A percentile compares a stretch with the other conserved stretches of the same genome.
phyloP scores from a whole-genome alignment of 2,797 vertebrate species.

The Apogon talboti region DNA sequence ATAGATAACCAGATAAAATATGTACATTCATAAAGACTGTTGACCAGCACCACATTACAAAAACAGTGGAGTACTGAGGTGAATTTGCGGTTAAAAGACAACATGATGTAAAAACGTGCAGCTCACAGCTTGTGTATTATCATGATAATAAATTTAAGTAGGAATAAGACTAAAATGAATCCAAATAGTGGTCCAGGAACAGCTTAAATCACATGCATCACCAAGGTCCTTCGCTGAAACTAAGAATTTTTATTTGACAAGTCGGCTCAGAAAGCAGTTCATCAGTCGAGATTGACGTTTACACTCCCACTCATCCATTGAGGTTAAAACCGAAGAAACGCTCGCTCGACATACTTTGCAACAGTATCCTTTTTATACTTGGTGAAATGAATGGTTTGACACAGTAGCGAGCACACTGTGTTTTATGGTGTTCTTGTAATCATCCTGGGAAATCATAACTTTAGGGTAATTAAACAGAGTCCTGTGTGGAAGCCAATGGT shows the following conservation, averaged over 20 bases:
- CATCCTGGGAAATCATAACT: constrained; percentile 1
- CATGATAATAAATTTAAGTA: no score
- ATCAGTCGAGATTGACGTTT: constrained; percentile 76
- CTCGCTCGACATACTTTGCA: constrained; percentile 14
- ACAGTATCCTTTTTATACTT: constrained; percentile 32
- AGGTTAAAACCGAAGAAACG: constrained; percentile 30
- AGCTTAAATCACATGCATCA: constrained; percentile 50
- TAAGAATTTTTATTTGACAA: constrained; percentile 73
- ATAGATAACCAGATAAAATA: no score
- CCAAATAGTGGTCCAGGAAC: constrained; percentile 26
- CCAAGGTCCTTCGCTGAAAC: constrained; percentile 49
- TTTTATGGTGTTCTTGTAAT: constrained; percentile 2
- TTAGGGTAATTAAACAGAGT: background rate
- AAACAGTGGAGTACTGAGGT: no score
- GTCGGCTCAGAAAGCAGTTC: constrained; percentile 59
- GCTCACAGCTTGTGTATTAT: no score
- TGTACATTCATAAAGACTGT: no score
- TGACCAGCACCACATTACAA: no score
- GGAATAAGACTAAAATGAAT: no score
- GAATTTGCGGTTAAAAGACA: no score
- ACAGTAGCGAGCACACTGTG: constrained; percentile 3
- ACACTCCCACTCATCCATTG: constrained; percentile 61
- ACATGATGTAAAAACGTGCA: no score
- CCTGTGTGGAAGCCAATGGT: background rate
- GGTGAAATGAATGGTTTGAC: constrained; percentile 9